Conservation (phyloP, 2,113 vertebrate species). For the Sceloporus tristichus region DNA sequence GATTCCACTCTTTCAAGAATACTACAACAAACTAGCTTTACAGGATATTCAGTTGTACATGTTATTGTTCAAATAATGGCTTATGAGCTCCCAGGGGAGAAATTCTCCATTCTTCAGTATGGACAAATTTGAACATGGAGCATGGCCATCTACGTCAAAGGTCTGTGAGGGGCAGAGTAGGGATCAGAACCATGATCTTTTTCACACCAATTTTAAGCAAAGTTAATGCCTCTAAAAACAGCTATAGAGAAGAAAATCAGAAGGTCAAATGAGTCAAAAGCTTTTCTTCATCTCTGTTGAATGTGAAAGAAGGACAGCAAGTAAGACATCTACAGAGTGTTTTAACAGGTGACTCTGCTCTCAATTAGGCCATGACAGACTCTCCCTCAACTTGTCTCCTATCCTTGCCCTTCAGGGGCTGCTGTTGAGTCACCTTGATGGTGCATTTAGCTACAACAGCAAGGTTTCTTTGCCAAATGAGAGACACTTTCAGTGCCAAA, state of each 20-base stretch:
- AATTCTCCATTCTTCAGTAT: background rate
- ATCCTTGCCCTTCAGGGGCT: constrained; percentile 15
- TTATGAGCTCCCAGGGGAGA: background rate
- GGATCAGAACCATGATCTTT: background rate
- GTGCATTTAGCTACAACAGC: constrained; percentile 5
- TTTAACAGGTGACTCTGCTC: background rate
- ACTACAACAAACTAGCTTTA: background rate
- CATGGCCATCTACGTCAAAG: background rate
- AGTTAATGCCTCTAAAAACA: background rate
- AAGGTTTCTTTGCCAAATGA: constrained; percentile 29
- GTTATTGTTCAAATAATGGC: background rate
- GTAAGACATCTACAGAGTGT: background rate
- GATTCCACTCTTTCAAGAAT: background rate
- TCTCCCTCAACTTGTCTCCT: background rate
- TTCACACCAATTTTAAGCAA: background rate
- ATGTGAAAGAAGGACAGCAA: background rate
- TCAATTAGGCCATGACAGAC: background rate
- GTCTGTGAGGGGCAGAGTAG: no score
- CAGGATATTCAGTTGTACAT: background rate
- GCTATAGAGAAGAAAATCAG: background rate
- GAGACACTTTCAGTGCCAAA: constrained; percentile 7
- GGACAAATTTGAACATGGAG: background rate
- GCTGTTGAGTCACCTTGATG: background rate
- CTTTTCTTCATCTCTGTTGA: background rate
- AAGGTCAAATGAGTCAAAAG: background rate